A percentile compares a stretch with the other conserved stretches of the same genome.
Conservation (phyloP, 2,113 vertebrate species). For the Phyllostomus discolor region DNA sequence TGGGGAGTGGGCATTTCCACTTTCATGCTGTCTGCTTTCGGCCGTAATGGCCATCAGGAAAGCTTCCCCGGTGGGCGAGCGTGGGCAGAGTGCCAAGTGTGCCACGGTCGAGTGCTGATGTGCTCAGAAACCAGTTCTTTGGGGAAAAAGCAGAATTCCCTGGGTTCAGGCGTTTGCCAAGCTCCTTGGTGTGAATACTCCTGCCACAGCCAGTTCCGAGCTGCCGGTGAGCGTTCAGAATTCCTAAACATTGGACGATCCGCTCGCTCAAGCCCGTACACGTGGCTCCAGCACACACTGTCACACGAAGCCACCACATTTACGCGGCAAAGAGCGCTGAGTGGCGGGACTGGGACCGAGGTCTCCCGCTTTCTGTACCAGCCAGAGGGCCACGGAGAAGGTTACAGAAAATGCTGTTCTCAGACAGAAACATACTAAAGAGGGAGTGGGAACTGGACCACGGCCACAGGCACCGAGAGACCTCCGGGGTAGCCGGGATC, state of each 20-base stretch:
- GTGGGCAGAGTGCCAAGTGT: rapidly evolving
- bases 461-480: rapidly evolving
- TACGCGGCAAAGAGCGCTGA: background rate
- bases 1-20: rapidly evolving
- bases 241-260: background rate
- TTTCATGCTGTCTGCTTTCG: background rate
- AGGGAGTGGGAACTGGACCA: background rate
- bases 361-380: background rate
- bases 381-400: background rate
- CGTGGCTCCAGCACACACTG: background rate
- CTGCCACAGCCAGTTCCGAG: background rate
- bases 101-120: rapidly evolving
- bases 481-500: background rate
- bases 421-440: background rate
- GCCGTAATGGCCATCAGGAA: background rate
- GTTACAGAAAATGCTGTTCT: background rate
- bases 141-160: background rate
- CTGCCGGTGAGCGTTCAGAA: background rate
- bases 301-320: rapidly evolving
- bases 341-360: rapidly evolving
- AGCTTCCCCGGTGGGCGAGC: background rate
- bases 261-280: background rate
- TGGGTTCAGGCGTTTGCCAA: background rate
- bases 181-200: background rate
- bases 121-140: background rate